phyloP scores from a whole-genome alignment of 2,888 invertebrate species.

The Caenorhabditis parvicauda region DNA sequence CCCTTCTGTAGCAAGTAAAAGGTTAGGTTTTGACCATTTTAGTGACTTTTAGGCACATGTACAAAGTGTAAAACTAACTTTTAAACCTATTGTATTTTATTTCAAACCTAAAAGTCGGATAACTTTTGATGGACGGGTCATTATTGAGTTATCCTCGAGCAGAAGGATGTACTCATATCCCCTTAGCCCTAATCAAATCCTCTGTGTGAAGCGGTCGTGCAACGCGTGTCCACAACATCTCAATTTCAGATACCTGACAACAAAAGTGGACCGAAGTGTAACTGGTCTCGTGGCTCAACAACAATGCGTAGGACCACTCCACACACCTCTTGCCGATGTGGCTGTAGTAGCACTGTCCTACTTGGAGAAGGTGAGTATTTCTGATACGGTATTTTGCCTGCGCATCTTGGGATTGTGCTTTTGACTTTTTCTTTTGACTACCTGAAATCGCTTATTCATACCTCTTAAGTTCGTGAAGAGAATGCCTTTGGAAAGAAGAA shows the following conservation, averaged over 20 bases:
- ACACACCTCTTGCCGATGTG: conserved; percentile 91
- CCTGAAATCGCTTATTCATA: neutral
- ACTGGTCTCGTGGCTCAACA: conserved; percentile 93
- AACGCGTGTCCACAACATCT: neutral
- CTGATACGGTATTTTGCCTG: neutral
- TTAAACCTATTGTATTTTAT: too few relatives aligned
- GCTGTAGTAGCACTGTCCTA: conserved; percentile 82
- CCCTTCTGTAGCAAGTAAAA: conserved; percentile 88
- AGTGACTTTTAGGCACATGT: too few relatives aligned
- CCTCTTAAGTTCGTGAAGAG: too few relatives aligned
- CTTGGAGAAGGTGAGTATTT: conserved; percentile 68
- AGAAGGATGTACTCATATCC: too few relatives aligned
- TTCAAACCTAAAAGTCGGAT: too few relatives aligned
- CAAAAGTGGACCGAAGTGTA: conserved; percentile 74
- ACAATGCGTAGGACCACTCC: conserved; percentile 94
- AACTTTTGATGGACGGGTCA: too few relatives aligned
- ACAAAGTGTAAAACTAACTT: too few relatives aligned
- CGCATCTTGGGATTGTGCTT: neutral
- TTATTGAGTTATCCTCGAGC: too few relatives aligned
- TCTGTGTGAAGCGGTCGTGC: too few relatives aligned
- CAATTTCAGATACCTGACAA: conserved; percentile 42
- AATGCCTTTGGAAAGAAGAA: too few relatives aligned
- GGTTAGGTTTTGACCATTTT: too few relatives aligned
- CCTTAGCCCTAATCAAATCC: too few relatives aligned
- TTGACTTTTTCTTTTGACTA: neutral